A percentile compares a stretch with the other conserved stretches of the same genome.
phyloP scores from a whole-genome alignment of 2,113 vertebrate genomes.

The Ailuropoda melanoleuca region DNA sequence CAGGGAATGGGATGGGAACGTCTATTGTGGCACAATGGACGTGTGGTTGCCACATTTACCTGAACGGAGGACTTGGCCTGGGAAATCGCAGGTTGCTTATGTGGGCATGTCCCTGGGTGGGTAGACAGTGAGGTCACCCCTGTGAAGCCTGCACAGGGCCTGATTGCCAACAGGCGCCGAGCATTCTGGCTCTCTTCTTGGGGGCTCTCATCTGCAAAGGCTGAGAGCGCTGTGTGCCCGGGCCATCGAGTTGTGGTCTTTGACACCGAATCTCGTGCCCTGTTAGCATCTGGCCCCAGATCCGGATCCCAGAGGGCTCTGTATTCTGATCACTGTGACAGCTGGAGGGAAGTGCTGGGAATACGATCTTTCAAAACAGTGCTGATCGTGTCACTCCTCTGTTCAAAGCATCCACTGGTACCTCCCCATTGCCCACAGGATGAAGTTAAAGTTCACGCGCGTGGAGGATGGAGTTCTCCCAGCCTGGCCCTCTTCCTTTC shows the following conservation, averaged over 20 bases:
- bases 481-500: not conserved
- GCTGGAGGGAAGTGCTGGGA: not conserved
- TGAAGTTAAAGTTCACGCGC: fast-evolving
- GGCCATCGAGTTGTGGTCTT: fast-evolving
- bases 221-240: fast-evolving
- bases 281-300: not conserved
- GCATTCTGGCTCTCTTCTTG: fast-evolving
- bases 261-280: not conserved
- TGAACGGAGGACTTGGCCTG: fast-evolving
- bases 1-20: not conserved
- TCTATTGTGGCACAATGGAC: fast-evolving
- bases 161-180: fast-evolving
- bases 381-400: fast-evolving
- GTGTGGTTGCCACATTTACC: fast-evolving
- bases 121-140: fast-evolving
- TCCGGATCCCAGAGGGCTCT: not conserved
- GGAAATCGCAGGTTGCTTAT: fast-evolving
- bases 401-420: fast-evolving
- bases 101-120: not conserved
- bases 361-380: fast-evolving
- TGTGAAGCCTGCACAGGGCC: fast-evolving
- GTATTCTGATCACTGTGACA: not conserved
- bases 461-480: fast-evolving
- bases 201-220: too few species aligned
- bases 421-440: fast-evolving